Base-by-base conservation (phyloP, 2,888 invertebrate genomes). In the Drosophila suboccidentalis region DNA sequence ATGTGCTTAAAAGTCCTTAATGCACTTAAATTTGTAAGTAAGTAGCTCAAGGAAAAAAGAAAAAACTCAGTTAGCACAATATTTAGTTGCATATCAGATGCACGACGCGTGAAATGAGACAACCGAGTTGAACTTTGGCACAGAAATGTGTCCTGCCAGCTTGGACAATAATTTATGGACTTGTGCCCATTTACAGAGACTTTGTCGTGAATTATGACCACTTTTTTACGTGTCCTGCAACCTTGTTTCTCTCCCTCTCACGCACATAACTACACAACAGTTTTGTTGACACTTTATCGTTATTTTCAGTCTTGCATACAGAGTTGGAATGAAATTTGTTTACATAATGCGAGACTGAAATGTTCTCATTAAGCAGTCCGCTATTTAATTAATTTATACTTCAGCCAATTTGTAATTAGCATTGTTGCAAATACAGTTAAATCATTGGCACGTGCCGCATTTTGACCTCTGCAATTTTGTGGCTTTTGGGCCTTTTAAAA, bases 131-230 rank as follows among this genome's bases (percentile, higher is more conserved):
- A 71, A 43, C 47, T 51, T 39, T n/a, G 44, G n/a, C 38, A 51
- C 36, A 51, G 19, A 50, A 34, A 44, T 34, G 50, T 60, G 17
- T 41, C 34, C 51, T 11, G 47, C n/a, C 39, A 26, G 47, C 11
- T 39, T 47, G 51, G 50, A 36, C 26, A 57, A 74, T 85, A 82
- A 82, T 82, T 85, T 80, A 82, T 82, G 80, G 71, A 85, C 85
- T 85, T 62, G 78, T 59, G 65, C 64, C 71, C 84, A 63, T 78
- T 82, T 73, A 13, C 57, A 43, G 58, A 47, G 83, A 62, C 71
- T 71, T 57, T 65, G 62, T 61, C 64, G 75, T 78, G 65, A 82
- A 75, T 85, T 64, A 82, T 75, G 72, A 68, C 61, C 65, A 60
- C 53, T 58, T 59, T 9, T 46, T 61, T 55, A 74, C 71, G 77